A percentile compares a stretch with the other conserved stretches of the same genome.
These are phyloP conservation scores for Pocillopora damicornis DNA, from an alignment of 64 coral and sea anemone genomes.

Conservation along the genomic window DNA sequence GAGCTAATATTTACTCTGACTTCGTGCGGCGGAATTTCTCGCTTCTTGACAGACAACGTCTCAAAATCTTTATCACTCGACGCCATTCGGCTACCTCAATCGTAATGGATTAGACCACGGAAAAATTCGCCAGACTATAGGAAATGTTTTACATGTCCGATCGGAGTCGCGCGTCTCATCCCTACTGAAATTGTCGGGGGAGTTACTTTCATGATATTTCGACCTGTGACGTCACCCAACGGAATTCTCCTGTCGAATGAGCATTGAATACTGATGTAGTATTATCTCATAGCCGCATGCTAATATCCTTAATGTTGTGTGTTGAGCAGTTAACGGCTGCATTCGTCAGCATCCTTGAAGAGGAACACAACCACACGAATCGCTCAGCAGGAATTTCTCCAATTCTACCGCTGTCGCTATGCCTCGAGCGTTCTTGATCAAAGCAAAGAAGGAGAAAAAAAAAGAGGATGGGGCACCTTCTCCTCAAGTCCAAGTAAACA, in stretches of 20 bases:
- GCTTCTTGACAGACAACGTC: background rate
- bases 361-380: conserved; percentile 34
- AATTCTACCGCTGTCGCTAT: conserved; percentile 21
- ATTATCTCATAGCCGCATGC: conserved; percentile 32
- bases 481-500: background rate
- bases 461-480: conserved; percentile 9
- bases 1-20: conserved; percentile 33
- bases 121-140: background rate
- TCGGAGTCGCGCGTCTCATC: background rate
- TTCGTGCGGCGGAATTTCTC: conserved; percentile 34
- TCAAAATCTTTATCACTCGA: background rate
- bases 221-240: conserved; percentile 57
- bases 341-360: conserved; percentile 48
- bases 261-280: conserved; percentile 31
- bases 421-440: conserved; percentile 68
- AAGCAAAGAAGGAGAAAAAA: conserved; percentile 33
- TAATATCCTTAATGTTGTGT: conserved; percentile 48
- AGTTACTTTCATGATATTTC: conserved; percentile 55
- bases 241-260: conserved; percentile 83
- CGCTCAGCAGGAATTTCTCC: conserved; percentile 40
- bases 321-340: conserved; percentile 45
- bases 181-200: conserved; percentile 32
- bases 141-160: conserved; percentile 4
- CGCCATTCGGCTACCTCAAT: background rate
- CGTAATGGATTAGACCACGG: background rate